A percentile compares a stretch with the other conserved stretches of the same genome.
Conservation (phyloP, 2,797 vertebrate species). For the Pangasius mekongensis region DNA sequence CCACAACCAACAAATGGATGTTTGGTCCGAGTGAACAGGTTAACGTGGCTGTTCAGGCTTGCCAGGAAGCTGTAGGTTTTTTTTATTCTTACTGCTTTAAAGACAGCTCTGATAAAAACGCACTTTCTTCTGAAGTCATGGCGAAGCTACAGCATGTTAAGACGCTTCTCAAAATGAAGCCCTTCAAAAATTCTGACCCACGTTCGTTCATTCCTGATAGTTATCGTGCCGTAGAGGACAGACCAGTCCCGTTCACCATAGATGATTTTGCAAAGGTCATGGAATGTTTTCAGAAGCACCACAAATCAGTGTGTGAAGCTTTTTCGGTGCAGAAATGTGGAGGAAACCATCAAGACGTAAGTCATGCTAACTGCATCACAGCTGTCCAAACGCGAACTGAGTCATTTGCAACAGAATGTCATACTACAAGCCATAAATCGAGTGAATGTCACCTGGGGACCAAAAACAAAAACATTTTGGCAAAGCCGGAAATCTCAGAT, state of each 20-base stretch:
- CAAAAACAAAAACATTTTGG: not conserved
- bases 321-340: constrained; percentile 63
- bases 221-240: constrained; percentile 70
- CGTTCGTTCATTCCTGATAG: constrained; percentile 85
- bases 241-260: constrained; percentile 61
- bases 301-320: constrained; percentile 79
- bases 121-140: constrained; percentile 80
- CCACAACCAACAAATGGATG: constrained; percentile 78
- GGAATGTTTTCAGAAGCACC: constrained; percentile 80
- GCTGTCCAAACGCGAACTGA: constrained; percentile 80
- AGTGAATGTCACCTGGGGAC: not conserved
- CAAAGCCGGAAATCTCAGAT: not conserved
- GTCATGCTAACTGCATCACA: constrained; percentile 77
- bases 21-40: constrained; percentile 59
- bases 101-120: constrained; percentile 69
- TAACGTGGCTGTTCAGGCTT: constrained; percentile 61
- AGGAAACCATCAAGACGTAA: constrained; percentile 12
- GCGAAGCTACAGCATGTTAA: constrained; percentile 73
- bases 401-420: constrained; percentile 62
- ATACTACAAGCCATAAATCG: constrained; percentile 50
- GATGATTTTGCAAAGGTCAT: constrained; percentile 78
- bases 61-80: constrained; percentile 75
- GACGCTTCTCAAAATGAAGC: constrained; percentile 69
- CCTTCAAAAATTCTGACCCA: constrained; percentile 77
- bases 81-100: constrained; percentile 76